Percentiles rank a stretch among this genome's conserved stretches.
Evolutionary conservation across 2,797 vertebrate species (phyloP).

Genomic region (Notamacropus eugenii): DNA sequence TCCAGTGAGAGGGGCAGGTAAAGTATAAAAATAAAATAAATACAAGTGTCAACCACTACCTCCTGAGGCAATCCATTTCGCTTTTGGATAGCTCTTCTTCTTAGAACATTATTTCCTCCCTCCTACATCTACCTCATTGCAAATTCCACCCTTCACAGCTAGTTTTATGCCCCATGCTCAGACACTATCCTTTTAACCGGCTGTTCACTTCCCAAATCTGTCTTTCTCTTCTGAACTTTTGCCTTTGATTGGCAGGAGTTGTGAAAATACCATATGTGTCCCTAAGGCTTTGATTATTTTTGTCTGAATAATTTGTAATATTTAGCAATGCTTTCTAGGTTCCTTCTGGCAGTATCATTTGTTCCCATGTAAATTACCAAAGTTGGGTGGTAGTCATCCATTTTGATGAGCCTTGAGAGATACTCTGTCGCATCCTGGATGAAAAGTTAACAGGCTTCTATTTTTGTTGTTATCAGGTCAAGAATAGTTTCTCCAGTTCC

Average conservation of each 20-base stretch:
- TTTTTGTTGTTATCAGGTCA: neutral
- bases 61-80: neutral
- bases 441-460: neutral
- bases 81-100: neutral
- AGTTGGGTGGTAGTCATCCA: neutral
- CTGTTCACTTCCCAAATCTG: neutral
- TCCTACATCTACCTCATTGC: neutral
- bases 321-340: neutral
- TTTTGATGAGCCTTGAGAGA: neutral
- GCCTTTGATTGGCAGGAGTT: constrained; percentile 1
- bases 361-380: neutral
- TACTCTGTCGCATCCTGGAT: neutral
- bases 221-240: neutral
- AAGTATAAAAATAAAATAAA: neutral
- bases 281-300: constrained; percentile 1
- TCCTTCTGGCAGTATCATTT: neutral
- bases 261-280: neutral
- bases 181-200: neutral
- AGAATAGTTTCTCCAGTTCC: neutral
- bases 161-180: neutral
- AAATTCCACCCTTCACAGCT: neutral
- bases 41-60: neutral
- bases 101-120: neutral
- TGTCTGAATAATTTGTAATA: constrained; percentile 8
- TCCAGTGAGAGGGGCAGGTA: neutral